phyloP scores from a whole-genome alignment of 1,140 invertebrate genomes.

The Brachionus plicatilis region DNA sequence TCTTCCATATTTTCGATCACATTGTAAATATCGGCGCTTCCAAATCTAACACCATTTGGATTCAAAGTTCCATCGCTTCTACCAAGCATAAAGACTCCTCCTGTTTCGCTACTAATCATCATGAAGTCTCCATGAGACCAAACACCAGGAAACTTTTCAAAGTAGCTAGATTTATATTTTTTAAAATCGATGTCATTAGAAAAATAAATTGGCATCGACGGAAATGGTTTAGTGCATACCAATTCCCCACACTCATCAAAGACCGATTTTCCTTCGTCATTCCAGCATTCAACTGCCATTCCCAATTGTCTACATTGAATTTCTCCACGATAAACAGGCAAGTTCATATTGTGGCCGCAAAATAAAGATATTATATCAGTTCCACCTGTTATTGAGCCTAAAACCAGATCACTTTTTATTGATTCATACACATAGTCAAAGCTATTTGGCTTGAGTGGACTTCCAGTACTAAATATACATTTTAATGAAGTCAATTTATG shows the following conservation, averaged over 20 bases:
- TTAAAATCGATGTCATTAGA: constrained; percentile 59
- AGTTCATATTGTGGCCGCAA: constrained; percentile 59
- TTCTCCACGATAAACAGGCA: constrained; percentile 61
- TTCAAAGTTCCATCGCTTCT: constrained; percentile 63
- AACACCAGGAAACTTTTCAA: constrained; percentile 57
- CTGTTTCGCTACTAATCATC: constrained; percentile 58
- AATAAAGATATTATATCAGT: constrained; percentile 64
- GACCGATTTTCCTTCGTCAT: constrained; percentile 53
- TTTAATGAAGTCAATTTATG: constrained; percentile 57
- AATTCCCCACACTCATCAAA: constrained; percentile 61
- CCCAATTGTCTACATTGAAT: constrained; percentile 60
- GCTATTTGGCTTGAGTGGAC: constrained; percentile 59
- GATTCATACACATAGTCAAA: constrained; percentile 62
- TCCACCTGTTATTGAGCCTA: constrained; percentile 62
- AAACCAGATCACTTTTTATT: constrained; percentile 59
- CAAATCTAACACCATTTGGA: constrained; percentile 63
- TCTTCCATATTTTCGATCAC: constrained; percentile 58
- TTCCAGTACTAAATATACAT: constrained; percentile 61
- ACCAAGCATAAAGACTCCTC: constrained; percentile 61
- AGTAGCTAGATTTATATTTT: constrained; percentile 62
- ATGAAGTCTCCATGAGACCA: constrained; percentile 64
- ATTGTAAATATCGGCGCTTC: constrained; percentile 63
- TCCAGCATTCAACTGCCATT: constrained; percentile 58
- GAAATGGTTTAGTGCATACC: constrained; percentile 62
- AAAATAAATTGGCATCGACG: constrained; percentile 62